These are phyloP conservation scores for Urocynchramus pylzowi DNA, from an alignment of 2,113 vertebrate genomes.

Conservation along the genomic window DNA sequence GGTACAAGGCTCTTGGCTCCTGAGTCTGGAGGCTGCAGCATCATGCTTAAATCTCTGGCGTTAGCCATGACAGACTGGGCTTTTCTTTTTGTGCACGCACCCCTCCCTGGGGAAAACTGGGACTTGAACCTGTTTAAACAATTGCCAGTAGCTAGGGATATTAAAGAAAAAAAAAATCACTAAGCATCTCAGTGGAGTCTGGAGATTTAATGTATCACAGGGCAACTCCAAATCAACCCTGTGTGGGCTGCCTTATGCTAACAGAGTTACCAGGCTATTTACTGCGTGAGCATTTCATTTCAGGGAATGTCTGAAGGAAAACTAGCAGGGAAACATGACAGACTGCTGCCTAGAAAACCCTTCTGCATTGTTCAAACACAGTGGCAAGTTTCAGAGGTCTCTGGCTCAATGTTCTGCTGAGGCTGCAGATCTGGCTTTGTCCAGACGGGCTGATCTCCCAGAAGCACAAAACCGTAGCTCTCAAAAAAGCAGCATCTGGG, in stretches of 20 bases:
- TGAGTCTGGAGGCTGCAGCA: background rate
- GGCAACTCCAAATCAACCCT: background rate
- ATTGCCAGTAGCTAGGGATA: background rate
- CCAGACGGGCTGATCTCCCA: slow-evolving; percentile 9
- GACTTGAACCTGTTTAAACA: background rate
- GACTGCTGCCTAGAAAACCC: slow-evolving; percentile 17
- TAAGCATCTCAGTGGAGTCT: background rate
- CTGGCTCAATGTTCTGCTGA: slow-evolving; percentile 35
- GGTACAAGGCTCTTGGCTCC: background rate
- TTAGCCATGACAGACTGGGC: background rate
- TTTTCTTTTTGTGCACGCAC: background rate
- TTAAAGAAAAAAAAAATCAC: background rate
- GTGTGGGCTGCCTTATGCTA: background rate
- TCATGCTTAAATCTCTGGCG: accelerated
- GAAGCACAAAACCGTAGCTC: background rate
- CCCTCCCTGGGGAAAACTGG: background rate
- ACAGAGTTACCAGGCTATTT: background rate
- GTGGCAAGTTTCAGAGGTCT: slow-evolving; percentile 25
- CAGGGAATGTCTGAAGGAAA: background rate
- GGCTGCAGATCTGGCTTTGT: slow-evolving; percentile 33
- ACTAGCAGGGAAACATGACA: background rate
- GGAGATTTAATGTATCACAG: background rate
- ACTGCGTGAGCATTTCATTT: background rate
- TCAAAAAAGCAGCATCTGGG: slow-evolving; percentile 1
- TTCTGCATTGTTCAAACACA: slow-evolving; percentile 1